Evolutionary conservation across 2,113 vertebrate genomes (phyloP).

Genomic region (Cavia porcellus): DNA sequence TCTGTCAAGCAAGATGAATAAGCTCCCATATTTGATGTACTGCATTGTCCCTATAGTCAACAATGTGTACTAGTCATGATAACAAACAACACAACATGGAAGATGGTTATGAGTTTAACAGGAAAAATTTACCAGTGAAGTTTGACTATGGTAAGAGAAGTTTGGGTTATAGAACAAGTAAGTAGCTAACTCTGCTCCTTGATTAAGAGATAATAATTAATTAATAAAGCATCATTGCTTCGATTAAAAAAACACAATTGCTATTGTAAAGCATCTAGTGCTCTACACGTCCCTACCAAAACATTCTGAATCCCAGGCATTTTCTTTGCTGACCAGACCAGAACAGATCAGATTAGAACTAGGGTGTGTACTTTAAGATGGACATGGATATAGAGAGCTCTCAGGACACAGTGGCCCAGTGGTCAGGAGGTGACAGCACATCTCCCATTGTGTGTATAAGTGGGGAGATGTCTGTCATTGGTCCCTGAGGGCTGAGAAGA

Average conservation of each 20-base stretch:
- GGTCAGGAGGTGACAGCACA: background rate
- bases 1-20: background rate
- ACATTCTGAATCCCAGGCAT: fast-evolving
- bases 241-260: background rate
- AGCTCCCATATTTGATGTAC: background rate
- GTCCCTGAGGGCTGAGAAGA: background rate
- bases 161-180: background rate
- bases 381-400: background rate
- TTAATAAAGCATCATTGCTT: background rate
- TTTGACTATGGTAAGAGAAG: background rate
- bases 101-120: background rate
- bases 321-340: background rate
- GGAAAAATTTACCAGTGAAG: background rate
- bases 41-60: background rate
- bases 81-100: background rate
- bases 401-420: background rate
- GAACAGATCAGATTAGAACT: background rate
- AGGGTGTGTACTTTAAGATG: background rate
- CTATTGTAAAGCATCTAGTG: background rate
- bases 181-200: background rate
- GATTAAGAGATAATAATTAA: background rate
- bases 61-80: background rate
- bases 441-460: fast-evolving
- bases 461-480: background rate
- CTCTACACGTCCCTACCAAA: fast-evolving